Conservation (phyloP, 2,113 vertebrate species). For the Cisticola juncidis region DNA sequence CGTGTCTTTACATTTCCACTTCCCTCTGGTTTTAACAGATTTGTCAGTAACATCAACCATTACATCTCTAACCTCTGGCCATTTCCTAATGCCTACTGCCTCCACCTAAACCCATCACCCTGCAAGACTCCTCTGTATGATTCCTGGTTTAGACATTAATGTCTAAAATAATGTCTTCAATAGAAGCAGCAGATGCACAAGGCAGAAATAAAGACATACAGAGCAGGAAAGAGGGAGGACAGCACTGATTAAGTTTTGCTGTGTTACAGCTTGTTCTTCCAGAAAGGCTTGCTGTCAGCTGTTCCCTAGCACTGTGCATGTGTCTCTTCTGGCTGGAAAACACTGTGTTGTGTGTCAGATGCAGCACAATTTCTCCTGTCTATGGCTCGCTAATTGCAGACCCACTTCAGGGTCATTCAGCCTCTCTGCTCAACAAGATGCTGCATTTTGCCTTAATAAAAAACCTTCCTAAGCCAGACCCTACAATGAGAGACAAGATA, state of each 20-base stretch:
- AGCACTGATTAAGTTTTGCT: slow-evolving; percentile 52
- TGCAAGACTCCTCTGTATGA: neutral
- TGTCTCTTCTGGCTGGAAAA: slow-evolving; percentile 17
- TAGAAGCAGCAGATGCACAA: slow-evolving; percentile 33
- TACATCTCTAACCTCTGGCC: neutral
- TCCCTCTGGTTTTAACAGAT: neutral
- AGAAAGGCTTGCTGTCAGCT: slow-evolving; percentile 50
- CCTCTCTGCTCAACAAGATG: neutral
- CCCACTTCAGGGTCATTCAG: slow-evolving; percentile 38
- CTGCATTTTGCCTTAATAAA: neutral
- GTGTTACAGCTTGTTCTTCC: slow-evolving; percentile 58
- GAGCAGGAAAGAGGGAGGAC: slow-evolving; percentile 48
- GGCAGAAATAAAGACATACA: slow-evolving; percentile 52
- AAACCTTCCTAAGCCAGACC: neutral
- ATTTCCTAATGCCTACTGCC: neutral
- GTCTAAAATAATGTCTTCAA: slow-evolving; percentile 15
- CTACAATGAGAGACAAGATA: neutral
- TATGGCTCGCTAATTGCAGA: slow-evolving; percentile 39
- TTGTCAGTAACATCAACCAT: neutral
- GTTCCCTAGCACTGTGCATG: slow-evolving; percentile 18
- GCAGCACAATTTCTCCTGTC: neutral
- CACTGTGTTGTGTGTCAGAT: slow-evolving; percentile 12
- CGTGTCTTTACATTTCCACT: neutral
- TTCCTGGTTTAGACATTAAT: neutral
- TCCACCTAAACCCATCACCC: neutral